These are phyloP conservation scores for Deroptyus accipitrinus DNA, from an alignment of 2,113 vertebrate genomes.

Conservation along the genomic window DNA sequence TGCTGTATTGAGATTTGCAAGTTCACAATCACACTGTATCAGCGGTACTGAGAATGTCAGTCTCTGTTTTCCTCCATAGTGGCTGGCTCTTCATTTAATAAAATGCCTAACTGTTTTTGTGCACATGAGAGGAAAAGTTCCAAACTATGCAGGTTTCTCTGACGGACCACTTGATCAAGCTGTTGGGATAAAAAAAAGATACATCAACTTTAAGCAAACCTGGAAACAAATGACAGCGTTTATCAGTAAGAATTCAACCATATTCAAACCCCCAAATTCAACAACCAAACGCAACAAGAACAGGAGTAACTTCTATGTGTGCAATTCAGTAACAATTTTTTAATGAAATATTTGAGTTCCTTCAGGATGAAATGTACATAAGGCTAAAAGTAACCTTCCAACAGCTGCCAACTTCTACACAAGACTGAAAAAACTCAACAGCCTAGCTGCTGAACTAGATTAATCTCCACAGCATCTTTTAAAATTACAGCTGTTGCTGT, in stretches of 20 bases:
- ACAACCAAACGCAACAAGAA: not conserved
- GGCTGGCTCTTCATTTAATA: slow-evolving; percentile 71
- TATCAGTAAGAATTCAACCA: not conserved
- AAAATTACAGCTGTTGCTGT: not conserved
- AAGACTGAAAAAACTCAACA: not conserved
- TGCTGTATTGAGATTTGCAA: not conserved
- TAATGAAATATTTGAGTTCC: not conserved
- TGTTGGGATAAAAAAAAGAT: slow-evolving; percentile 12
- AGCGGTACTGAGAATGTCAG: not conserved
- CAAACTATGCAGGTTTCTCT: slow-evolving; percentile 79
- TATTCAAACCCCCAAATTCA: not conserved
- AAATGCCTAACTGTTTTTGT: slow-evolving; percentile 76
- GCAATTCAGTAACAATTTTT: not conserved
- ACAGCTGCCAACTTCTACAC: not conserved
- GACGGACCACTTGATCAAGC: slow-evolving; percentile 78
- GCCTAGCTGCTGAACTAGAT: not conserved
- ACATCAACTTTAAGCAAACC: not conserved
- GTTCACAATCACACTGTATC: not conserved
- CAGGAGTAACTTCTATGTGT: not conserved
- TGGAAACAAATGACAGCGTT: not conserved
- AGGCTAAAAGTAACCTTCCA: not conserved
- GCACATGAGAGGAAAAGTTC: slow-evolving; percentile 85
- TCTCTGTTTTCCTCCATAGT: slow-evolving; percentile 41
- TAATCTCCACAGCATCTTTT: not conserved
- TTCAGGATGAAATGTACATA: not conserved